Evolutionary conservation across 2,113 vertebrate genomes (phyloP), one percentile per base, ranked within the genome.

Genomic region (Setophaga petechia): DNA sequence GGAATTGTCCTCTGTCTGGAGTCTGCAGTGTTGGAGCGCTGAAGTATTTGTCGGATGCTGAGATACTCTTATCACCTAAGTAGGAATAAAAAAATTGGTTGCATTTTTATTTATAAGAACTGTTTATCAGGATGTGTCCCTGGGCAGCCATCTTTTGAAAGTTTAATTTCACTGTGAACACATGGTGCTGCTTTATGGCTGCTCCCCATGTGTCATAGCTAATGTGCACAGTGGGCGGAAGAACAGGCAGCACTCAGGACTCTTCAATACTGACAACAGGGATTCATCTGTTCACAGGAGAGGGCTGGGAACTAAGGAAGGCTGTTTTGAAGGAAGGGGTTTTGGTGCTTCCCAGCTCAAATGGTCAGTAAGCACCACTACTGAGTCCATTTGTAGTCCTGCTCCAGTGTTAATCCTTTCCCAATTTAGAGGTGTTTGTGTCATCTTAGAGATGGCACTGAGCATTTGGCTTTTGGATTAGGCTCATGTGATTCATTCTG

Each of bases 261-360:
- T n/a, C 25, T 44, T n/a, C 7, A 55, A 0, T 28, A 9, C 9
- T 30, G 46, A 47, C 2, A 2, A 1, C 5, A 6, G 31, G 33
- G 31, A 35, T 27, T 55, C 15, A 58, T 51, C 15, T 46, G 6
- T 52, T 87, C 15, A 8, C 18, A 39, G 65, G 30, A 46, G 44
- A 46, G 44, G 44, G 44, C 19, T 46, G 19, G 20, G 63, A 73
- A 41, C 31, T 49, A 27, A 46, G 37, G 28, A 33, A 61, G 46
- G 31, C 58, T 61, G 0, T 58, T 84, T 58, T 25, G 39, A 8
- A 39, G 30, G 23, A 63, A 67, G 43, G 12, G 14, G 12, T 79
- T 63, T 15, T 81, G 73, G 47, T 94, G 62, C 44, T 82, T 93
- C n/a, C 41, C 49, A 73, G 55, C 71, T 88, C 68, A 63, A 58